These are phyloP conservation scores for Mola mola DNA, from an alignment of 2,113 vertebrate genomes.

Conservation along the genomic window DNA sequence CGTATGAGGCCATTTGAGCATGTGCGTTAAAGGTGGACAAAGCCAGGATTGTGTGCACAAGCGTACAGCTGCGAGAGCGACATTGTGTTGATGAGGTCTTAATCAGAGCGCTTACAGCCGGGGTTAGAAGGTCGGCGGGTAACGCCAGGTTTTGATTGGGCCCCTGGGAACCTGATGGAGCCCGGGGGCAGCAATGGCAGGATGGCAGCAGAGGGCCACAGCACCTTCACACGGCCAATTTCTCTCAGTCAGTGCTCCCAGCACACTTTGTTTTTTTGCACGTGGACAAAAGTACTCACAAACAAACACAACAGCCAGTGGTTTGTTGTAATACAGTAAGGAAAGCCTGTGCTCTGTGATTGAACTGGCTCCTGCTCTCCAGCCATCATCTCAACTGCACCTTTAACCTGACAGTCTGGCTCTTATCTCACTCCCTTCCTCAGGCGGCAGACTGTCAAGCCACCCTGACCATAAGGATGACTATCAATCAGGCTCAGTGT, in stretches of 20 bases:
- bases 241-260: conserved; percentile 55
- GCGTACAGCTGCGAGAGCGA: conserved; percentile 60
- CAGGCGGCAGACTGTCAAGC: background rate
- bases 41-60: conserved; percentile 56
- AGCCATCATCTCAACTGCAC: conserved; percentile 21
- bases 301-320: conserved; percentile 47
- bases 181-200: conserved; percentile 45
- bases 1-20: conserved; percentile 25
- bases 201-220: conserved; percentile 44
- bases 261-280: conserved; percentile 38
- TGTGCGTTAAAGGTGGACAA: conserved; percentile 60
- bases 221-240: conserved; percentile 48
- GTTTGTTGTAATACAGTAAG: conserved; percentile 60
- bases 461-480: conserved; percentile 1
- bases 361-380: conserved; percentile 23
- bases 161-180: conserved; percentile 67
- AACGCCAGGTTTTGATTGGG: conserved; percentile 73
- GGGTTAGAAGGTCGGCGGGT: conserved; percentile 73
- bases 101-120: conserved; percentile 78
- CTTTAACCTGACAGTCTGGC: conserved; percentile 1
- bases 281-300: conserved; percentile 19
- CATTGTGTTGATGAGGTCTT: conserved; percentile 73
- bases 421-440: background rate
- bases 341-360: conserved; percentile 57
- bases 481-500: conserved; percentile 27